phyloP scores from a whole-genome alignment of 2,888 invertebrate species.

The Drosophila hamatofila region DNA sequence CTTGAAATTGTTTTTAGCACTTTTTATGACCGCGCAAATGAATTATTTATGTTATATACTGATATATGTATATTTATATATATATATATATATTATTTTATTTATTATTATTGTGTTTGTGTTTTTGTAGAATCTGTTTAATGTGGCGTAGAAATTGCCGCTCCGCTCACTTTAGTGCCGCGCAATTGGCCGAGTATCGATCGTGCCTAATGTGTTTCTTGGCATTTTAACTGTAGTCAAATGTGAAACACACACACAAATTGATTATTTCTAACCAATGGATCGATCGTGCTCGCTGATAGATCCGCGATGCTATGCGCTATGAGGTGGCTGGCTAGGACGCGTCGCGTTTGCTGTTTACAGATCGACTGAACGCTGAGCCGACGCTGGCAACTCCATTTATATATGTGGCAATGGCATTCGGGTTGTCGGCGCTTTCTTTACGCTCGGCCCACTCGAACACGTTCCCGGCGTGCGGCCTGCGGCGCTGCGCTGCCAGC shows the following conservation, averaged over 20 bases:
- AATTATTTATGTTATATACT: conserved; percentile 22
- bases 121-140: conserved; percentile 25
- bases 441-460: conserved; percentile 45
- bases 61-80: not conserved
- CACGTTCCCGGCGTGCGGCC: conserved; percentile 46
- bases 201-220: conserved; percentile 34
- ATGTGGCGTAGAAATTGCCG: conserved; percentile 45
- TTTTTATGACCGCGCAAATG: conserved; percentile 25
- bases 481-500: conserved; percentile 20
- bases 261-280: conserved; percentile 15
- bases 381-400: conserved; percentile 74
- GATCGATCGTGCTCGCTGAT: not conserved
- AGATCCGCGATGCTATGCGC: not conserved
- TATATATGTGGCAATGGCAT: conserved; percentile 69
- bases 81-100: not conserved
- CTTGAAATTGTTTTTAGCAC: conserved; percentile 6
- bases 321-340: not conserved
- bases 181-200: conserved; percentile 30
- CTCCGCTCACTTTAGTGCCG: conserved; percentile 29
- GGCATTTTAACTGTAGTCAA: conserved; percentile 53
- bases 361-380: conserved; percentile 79
- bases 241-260: conserved; percentile 14
- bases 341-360: conserved; percentile 61
- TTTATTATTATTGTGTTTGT: not conserved
- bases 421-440: conserved; percentile 45